Conservation (phyloP, 2,113 vertebrate species). For the Sapayoa aenigma region DNA sequence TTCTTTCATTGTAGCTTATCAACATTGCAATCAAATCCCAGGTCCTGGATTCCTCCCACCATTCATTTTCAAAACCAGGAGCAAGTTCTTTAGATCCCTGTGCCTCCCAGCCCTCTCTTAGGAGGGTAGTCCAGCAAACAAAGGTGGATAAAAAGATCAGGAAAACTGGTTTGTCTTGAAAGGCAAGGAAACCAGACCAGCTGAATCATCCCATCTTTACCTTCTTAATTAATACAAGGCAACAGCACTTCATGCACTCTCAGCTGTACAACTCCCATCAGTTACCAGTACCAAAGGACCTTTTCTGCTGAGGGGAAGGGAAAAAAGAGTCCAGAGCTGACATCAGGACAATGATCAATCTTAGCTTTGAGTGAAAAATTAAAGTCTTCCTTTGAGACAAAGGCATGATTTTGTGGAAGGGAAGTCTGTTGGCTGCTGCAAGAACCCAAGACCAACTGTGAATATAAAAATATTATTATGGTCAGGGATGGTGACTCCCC, state of each 20-base stretch:
- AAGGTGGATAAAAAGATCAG: not conserved
- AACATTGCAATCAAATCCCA: not conserved
- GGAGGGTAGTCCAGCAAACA: not conserved
- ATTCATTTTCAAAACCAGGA: not conserved
- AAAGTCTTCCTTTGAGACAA: not conserved
- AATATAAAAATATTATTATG: rapidly evolving
- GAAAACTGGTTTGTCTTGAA: not conserved
- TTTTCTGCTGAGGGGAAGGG: not conserved
- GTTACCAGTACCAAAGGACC: not conserved
- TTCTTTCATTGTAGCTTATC: not conserved
- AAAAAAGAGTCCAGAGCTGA: not conserved
- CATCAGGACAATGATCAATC: not conserved
- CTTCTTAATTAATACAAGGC: not conserved
- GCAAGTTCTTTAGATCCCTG: not conserved
- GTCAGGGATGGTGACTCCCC: not conserved
- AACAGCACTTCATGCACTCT: not conserved
- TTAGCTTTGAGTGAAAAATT: not conserved
- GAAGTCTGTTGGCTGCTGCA: not conserved
- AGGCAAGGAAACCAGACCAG: not conserved
- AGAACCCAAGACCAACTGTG: not conserved
- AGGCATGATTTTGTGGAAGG: not conserved
- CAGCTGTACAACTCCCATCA: not conserved
- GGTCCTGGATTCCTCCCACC: not conserved
- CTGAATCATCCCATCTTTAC: not conserved
- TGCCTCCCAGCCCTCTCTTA: not conserved